Evolutionary conservation across 2,797 vertebrate species (phyloP), one percentile per base, ranked within the genome.

Genomic region (Nannoperca obscura): DNA sequence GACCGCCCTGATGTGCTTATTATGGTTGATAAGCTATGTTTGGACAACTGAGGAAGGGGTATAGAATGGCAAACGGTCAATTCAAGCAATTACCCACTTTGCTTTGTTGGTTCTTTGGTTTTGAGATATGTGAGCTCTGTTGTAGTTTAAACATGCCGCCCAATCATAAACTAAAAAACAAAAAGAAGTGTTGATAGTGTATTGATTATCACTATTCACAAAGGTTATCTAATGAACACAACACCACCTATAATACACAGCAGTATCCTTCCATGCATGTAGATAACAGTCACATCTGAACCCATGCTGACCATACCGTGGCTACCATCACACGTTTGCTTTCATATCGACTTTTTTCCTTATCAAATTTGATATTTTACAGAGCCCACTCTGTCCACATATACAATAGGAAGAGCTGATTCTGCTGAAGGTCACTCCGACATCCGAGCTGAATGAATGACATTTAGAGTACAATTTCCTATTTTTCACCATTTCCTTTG

Each of bases 391-490:
- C 91, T 3, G 71, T 90, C 94, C 95, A 91, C 91, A 82, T 94
- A 93, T 95, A 93, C 96, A 96, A 95, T 92, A 84, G 94, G 87
- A 95, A 58, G 92, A 95, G 92, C 91, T 93, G 94, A 95, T 93
- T 95, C 95, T 95, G 94, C 95, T 96, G 95, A 97, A 97, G 96
- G 96, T 97, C 96, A 96, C 81, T 64, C 78, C 84, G 93, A 92
- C 91, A 93, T 89, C 91, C 91, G 90, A 88, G 94, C 94, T 94
- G 94, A 95, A 95, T 95, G 94, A 95, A 95, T 97, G 95, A 96
- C 96, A 95, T 96, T 97, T 97, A 95, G 90, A 95, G 92, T 95
- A 90, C 79, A 89, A 93, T 96, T 96, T 93, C 88, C 90, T 91
- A 91, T 94, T 95, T 95, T 92, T 94, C 83, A 89, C 87, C 75